Evolutionary conservation across 2,888 invertebrate species (phyloP).

Genomic region (Drosophila formosana): DNA sequence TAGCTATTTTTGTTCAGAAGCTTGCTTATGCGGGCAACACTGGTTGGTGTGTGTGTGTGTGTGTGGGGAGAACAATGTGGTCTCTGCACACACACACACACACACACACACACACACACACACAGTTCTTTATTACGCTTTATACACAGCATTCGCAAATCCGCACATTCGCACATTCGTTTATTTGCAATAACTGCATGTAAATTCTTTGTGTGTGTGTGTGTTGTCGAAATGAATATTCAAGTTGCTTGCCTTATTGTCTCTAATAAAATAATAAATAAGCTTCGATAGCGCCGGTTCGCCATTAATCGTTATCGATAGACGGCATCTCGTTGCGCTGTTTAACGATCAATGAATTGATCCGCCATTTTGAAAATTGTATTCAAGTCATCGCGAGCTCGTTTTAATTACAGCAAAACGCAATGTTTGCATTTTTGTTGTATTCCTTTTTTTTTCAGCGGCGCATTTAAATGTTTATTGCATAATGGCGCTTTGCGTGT

Average conservation of each 20-base stretch:
- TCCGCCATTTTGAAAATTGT: background rate
- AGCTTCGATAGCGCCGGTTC: background rate
- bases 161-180: conserved; percentile 11
- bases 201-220: conserved; percentile 10
- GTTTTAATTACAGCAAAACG: conserved; percentile 46
- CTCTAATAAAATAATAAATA: conserved; percentile 24
- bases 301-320: background rate
- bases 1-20: too few species aligned
- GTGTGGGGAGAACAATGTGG: background rate
- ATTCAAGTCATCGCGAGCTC: conserved; percentile 51
- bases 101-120: background rate
- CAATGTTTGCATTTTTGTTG: conserved; percentile 25
- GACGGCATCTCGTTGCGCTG: background rate
- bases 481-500: conserved; percentile 44
- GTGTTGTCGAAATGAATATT: conserved; percentile 17
- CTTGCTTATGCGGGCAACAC: too few species aligned
- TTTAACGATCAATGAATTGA: conserved; percentile 1
- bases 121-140: conserved; percentile 34
- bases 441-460: too few species aligned
- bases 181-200: conserved; percentile 15
- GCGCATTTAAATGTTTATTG: conserved; percentile 48
- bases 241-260: conserved; percentile 14
- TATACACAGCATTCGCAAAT: conserved; percentile 29
- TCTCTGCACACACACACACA: too few species aligned
- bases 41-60: background rate